These are phyloP conservation scores for Himalopsyche tibetana DNA, from an alignment of 2,888 invertebrate species.

Conservation along the genomic window DNA sequence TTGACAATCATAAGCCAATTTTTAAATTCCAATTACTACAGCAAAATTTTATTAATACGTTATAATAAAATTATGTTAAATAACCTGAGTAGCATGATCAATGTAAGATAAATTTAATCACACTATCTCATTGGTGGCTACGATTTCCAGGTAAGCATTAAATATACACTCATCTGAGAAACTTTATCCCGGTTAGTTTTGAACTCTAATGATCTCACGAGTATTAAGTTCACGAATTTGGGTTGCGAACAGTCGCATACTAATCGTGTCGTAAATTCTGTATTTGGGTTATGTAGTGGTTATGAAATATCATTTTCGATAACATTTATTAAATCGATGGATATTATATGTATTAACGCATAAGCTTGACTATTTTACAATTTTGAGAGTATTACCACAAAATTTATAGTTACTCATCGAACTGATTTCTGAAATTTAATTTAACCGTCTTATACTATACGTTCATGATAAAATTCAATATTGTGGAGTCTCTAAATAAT, in stretches of 20 bases:
- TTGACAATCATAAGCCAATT: no score
- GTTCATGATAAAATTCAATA: no score
- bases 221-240: not conserved
- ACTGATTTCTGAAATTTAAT: no score
- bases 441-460: no score
- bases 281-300: not conserved
- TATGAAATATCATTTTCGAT: not conserved
- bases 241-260: constrained; percentile 26
- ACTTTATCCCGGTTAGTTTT: not conserved
- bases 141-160: constrained; percentile 15
- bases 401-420: no score
- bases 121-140: not conserved
- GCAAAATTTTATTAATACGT: no score
- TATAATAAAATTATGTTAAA: no score
- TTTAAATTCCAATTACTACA: no score
- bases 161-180: constrained; percentile 8
- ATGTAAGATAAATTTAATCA: not conserved
- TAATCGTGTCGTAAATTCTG: constrained; percentile 26
- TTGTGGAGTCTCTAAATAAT: no score
- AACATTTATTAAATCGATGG: not conserved
- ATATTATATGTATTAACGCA: no score
- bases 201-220: constrained; percentile 30
- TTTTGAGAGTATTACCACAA: no score
- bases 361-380: no score
- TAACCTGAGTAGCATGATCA: not conserved